Conservation (phyloP, 2,888 invertebrate genomes). For the Tridacna crocea region DNA sequence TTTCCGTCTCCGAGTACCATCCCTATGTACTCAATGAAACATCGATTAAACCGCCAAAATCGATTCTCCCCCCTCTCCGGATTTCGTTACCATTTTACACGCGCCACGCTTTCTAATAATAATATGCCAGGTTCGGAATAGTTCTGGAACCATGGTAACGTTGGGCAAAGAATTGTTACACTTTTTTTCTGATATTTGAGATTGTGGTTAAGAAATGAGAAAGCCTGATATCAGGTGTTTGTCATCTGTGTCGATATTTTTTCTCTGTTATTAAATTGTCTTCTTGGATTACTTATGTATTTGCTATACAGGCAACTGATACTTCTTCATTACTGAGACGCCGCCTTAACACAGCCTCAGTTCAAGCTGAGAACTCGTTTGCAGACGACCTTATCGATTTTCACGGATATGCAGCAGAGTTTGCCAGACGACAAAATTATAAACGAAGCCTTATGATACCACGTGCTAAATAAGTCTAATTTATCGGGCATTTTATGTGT, state of each 20-base stretch:
- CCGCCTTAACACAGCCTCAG: not conserved
- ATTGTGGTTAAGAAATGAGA: not conserved
- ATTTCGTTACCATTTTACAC: conserved; percentile 17
- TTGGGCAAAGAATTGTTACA: not conserved
- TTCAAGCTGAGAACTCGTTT: not conserved
- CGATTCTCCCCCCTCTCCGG: conserved; percentile 3
- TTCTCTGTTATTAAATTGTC: not conserved
- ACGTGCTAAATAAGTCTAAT: too few species aligned
- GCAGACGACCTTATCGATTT: conserved; percentile 19
- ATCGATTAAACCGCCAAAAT: conserved; percentile 21
- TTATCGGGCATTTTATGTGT: too few species aligned
- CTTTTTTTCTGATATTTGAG: not conserved
- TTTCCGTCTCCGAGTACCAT: too few species aligned
- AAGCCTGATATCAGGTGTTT: not conserved
- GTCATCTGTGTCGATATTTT: not conserved
- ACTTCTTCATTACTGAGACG: not conserved
- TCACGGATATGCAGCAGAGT: not conserved
- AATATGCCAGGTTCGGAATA: conserved; percentile 12
- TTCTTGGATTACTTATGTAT: not conserved
- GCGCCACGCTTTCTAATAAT: conserved; percentile 5
- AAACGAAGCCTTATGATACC: not conserved
- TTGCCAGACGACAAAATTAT: conserved; percentile 8
- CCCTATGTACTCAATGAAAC: conserved; percentile 5
- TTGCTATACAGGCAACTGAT: not conserved
- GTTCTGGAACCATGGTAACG: conserved; percentile 16